These are phyloP conservation scores for Acanthacorydalis orientalis DNA, from an alignment of 2,888 invertebrate species.

Conservation along the genomic window DNA sequence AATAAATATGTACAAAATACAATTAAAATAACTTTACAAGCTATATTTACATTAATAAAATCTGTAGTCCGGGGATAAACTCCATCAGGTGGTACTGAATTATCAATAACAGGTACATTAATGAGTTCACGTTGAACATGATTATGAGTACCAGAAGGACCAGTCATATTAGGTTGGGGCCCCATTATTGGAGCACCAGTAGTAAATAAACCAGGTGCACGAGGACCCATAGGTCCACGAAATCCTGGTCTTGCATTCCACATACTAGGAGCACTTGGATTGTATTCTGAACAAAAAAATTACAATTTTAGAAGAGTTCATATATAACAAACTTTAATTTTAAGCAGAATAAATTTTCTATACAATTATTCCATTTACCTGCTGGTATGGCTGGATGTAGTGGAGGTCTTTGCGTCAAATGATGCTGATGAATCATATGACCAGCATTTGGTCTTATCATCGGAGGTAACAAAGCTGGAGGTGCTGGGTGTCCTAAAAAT, in stretches of 20 bases:
- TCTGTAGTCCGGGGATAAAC: slow-evolving; percentile 4
- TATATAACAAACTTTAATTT: too few species aligned
- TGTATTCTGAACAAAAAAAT: slow-evolving; percentile 37
- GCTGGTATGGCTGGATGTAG: slow-evolving; percentile 15
- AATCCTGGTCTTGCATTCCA: slow-evolving; percentile 26
- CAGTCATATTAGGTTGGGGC: slow-evolving; percentile 12
- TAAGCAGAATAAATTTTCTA: too few species aligned
- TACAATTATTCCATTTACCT: slow-evolving; percentile 1
- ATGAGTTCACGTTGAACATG: slow-evolving; percentile 48
- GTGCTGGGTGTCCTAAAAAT: not conserved
- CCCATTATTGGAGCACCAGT: slow-evolving; percentile 12
- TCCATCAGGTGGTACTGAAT: slow-evolving; percentile 14
- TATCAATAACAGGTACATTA: slow-evolving; percentile 54
- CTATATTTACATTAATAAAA: slow-evolving; percentile 16
- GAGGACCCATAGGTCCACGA: slow-evolving; percentile 21
- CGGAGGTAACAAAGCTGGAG: slow-evolving; percentile 13
- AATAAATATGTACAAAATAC: not conserved
- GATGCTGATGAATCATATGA: slow-evolving; percentile 12
- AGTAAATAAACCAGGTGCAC: slow-evolving; percentile 17
- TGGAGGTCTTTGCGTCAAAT: slow-evolving; percentile 7
- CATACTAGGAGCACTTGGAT: slow-evolving; percentile 69
- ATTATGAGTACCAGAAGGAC: slow-evolving; percentile 19
- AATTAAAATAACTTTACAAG: not conserved
- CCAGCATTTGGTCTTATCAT: slow-evolving; percentile 13
- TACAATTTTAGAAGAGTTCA: too few species aligned